These are phyloP conservation scores for Drosophila littoralis DNA, from an alignment of 1,140 invertebrate species.

Conservation along the genomic window DNA sequence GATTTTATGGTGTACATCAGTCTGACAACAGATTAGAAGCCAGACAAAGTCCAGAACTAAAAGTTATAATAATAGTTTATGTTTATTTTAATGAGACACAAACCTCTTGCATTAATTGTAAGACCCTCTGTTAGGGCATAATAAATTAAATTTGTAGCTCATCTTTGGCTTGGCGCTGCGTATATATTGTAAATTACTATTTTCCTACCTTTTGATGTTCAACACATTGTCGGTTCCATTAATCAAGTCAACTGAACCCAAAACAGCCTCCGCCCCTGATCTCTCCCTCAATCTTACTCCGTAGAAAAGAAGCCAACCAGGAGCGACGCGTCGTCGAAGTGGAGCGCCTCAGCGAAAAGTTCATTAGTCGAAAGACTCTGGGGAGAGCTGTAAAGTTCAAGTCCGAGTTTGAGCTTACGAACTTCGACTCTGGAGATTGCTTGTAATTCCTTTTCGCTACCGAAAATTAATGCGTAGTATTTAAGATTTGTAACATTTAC, in stretches of 20 bases:
- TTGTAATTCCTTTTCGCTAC: conserved; percentile 76
- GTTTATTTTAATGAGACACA: too few species aligned
- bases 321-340: conserved; percentile 16
- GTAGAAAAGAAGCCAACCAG: not conserved
- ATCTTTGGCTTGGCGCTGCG: conserved; percentile 37
- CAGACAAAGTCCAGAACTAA: too few species aligned
- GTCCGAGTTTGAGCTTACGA: conserved; percentile 20
- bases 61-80: too few species aligned
- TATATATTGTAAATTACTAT: conserved; percentile 72
- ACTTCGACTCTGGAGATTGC: conserved; percentile 19
- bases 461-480: conserved; percentile 79
- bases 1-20: too few species aligned
- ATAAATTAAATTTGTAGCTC: conserved; percentile 61
- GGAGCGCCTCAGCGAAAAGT: conserved; percentile 28
- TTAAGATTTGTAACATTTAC: conserved; percentile 57
- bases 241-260: conserved; percentile 51
- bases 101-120: not conserved
- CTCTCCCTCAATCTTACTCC: not conserved
- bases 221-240: conserved; percentile 78
- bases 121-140: conserved; percentile 17
- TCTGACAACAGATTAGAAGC: too few species aligned
- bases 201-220: conserved; percentile 71
- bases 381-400: conserved; percentile 44
- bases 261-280: conserved; percentile 49
- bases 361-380: conserved; percentile 31